A percentile compares a stretch with the other conserved stretches of the same genome.
phyloP scores from a whole-genome alignment of 1,140 invertebrate genomes.

The Papilio polytes region DNA sequence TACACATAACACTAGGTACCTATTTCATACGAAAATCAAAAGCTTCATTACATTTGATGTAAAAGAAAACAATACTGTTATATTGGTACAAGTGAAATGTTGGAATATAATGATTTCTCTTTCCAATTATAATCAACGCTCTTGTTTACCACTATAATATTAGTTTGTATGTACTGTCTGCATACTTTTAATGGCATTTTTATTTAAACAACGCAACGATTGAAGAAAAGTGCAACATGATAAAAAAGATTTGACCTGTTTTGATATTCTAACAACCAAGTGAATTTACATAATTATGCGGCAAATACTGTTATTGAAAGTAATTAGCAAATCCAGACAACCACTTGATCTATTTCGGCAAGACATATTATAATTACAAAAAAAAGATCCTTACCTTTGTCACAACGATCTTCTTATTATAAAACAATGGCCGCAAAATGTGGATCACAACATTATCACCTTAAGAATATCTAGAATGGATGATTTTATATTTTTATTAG shows the following conservation, averaged over 20 bases:
- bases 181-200: background rate
- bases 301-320: constrained; percentile 44
- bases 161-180: background rate
- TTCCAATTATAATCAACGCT: background rate
- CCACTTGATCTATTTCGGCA: constrained; percentile 66
- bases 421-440: constrained; percentile 3
- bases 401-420: background rate
- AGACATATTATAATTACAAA: constrained; percentile 43
- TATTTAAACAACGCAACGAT: background rate
- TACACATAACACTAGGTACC: too few species aligned
- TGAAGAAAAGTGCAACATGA: background rate
- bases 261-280: too few species aligned
- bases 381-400: constrained; percentile 39
- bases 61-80: too few species aligned
- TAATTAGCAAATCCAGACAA: constrained; percentile 52
- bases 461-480: constrained; percentile 47
- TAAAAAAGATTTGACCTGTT: too few species aligned
- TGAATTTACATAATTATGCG: constrained; percentile 8
- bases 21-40: too few species aligned
- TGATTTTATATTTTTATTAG: constrained; percentile 60
- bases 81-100: too few species aligned
- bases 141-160: background rate
- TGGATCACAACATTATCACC: constrained; percentile 45
- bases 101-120: too few species aligned
- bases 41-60: too few species aligned